These are phyloP conservation scores for Hippocampus abdominalis DNA, from an alignment of 2,113 vertebrate species.

Conservation along the genomic window DNA sequence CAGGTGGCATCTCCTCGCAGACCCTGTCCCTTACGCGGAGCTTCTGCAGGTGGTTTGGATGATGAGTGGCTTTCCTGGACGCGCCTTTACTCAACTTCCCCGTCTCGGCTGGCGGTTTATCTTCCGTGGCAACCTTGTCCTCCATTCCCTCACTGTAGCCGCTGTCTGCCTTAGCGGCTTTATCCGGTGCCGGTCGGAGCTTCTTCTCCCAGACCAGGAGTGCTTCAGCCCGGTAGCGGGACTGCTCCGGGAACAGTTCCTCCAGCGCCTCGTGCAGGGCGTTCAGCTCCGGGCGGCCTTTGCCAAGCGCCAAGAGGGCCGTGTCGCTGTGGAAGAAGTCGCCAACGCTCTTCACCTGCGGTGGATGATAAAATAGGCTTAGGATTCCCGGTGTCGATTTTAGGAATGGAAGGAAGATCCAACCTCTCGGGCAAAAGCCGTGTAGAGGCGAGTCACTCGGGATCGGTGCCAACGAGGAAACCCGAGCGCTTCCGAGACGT, in stretches of 20 bases:
- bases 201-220: slow-evolving; percentile 75
- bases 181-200: slow-evolving; percentile 67
- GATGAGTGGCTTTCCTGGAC: slow-evolving; percentile 45
- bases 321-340: slow-evolving; percentile 89
- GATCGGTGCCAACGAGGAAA: slow-evolving; percentile 88
- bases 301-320: slow-evolving; percentile 86
- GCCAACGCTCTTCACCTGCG: slow-evolving; percentile 73
- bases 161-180: slow-evolving; percentile 74
- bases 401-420: slow-evolving; percentile 9
- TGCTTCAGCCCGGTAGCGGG: slow-evolving; percentile 62
- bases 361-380: background rate
- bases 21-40: slow-evolving; percentile 37
- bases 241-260: slow-evolving; percentile 82
- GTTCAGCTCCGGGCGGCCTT: slow-evolving; percentile 77
- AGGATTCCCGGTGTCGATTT: background rate
- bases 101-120: background rate
- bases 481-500: slow-evolving; percentile 91
- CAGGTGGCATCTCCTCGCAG: slow-evolving; percentile 31
- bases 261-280: slow-evolving; percentile 80
- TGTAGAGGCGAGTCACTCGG: slow-evolving; percentile 85
- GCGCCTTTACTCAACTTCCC: slow-evolving; percentile 37
- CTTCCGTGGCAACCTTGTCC: background rate
- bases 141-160: slow-evolving; percentile 64
- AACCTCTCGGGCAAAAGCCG: slow-evolving; percentile 72
- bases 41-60: slow-evolving; percentile 64